Evolutionary conservation across 2,113 vertebrate genomes (phyloP).

Genomic region (Oreotragus oreotragus): DNA sequence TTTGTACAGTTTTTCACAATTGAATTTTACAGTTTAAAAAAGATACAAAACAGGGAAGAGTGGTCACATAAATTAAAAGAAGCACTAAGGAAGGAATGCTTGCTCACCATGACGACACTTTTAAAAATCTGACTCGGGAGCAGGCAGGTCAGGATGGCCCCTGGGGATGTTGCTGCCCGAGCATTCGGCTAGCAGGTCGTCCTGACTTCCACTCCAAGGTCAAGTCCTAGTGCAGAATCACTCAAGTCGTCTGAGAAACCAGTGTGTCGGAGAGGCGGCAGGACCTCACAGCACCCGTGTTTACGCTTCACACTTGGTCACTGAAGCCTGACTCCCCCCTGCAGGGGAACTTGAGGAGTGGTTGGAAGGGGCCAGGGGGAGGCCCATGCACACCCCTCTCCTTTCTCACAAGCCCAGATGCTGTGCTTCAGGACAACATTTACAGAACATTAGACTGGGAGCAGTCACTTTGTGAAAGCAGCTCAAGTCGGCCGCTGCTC

Average conservation of each 20-base stretch:
- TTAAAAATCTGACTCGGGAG: neutral
- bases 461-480: too few species aligned
- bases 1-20: slow-evolving; percentile 36
- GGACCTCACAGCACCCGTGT: accelerated
- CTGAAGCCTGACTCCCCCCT: accelerated
- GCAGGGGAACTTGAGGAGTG: too few species aligned
- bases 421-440: too few species aligned
- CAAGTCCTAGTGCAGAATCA: accelerated
- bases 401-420: too few species aligned
- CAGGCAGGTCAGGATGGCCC: neutral
- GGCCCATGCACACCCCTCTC: too few species aligned
- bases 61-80: neutral
- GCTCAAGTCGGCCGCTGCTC: accelerated
- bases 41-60: neutral
- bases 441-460: too few species aligned
- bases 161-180: accelerated
- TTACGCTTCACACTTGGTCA: accelerated
- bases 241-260: neutral
- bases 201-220: too few species aligned
- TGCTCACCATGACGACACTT: accelerated
- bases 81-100: too few species aligned
- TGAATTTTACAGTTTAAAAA: slow-evolving; percentile 21
- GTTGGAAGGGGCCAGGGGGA: too few species aligned
- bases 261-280: accelerated
- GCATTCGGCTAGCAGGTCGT: accelerated